Evolutionary conservation across 2,888 invertebrate species (phyloP), one percentile per base, ranked within the genome.

Genomic region (Amphipyra tragopoginis): DNA sequence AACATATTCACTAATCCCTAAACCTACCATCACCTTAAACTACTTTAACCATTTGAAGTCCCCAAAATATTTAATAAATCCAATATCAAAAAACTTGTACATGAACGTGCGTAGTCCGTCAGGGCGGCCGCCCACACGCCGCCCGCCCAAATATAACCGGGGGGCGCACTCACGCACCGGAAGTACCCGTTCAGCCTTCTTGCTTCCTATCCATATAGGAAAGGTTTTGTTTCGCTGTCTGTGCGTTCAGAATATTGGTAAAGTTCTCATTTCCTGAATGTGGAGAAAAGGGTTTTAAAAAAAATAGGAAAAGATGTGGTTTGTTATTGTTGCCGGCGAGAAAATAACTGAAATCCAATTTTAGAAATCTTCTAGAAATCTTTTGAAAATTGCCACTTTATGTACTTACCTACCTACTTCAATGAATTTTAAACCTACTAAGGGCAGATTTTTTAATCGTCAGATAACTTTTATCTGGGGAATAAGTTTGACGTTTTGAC

Each of bases 141-240:
- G 60, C 74, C 72, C 77, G 72, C 84, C 84, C 82, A 82, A 80
- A 79, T 76, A 21, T 2, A 75, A 71, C 79, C 65, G 67, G 70
- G 57, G 72, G 78, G 70, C 71, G 76, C 80, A 75, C 83, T 81
- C 87, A 87, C 87, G 86, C 89, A 86, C 84, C 85, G 88, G 88
- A 88, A 86, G 82, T 82, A 74, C 77, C 82, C 84, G 80, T 77
- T 80, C 82, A 82, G 81, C 85, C 85, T 84, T 84, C 83, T 85
- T 81, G 77, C 80, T 84, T 80, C 77, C 80, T 82, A 75, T 81
- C 65, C 51, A 63, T 72, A 75, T 65, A 75, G 54, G 40, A 63
- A 69, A 66, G 65, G 65, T 73, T 71, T 74, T 78, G 73, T 77
- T 75, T 77, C 56, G 53, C 53, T 68, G 65, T 77, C 65, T 69